Percentiles rank a stretch among this genome's conserved stretches.
These are phyloP conservation scores for Macrocentrus cingulum DNA, from an alignment of 1,140 invertebrate species.

Conservation along the genomic window DNA sequence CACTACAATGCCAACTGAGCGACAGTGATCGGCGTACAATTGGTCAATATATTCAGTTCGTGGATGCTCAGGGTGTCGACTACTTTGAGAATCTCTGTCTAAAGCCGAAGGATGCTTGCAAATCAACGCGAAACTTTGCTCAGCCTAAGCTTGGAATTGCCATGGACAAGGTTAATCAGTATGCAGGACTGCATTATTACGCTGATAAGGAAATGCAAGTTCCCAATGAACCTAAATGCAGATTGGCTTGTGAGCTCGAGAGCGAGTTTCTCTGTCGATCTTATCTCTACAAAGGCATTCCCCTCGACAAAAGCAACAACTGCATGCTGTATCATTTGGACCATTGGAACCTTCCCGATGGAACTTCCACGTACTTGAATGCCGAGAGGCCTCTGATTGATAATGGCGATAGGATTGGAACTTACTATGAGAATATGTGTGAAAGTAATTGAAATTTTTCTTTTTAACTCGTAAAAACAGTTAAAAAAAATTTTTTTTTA, in stretches of 20 bases:
- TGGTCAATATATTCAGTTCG: slow-evolving; percentile 79
- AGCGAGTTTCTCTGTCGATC: slow-evolving; percentile 91
- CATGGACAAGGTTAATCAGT: slow-evolving; percentile 87
- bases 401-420: slow-evolving; percentile 84
- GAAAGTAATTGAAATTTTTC: slow-evolving; percentile 62
- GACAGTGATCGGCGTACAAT: slow-evolving; percentile 85
- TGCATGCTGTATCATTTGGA: slow-evolving; percentile 91
- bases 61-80: slow-evolving; percentile 87
- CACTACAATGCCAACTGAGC: slow-evolving; percentile 85
- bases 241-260: slow-evolving; percentile 87
- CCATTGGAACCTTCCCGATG: slow-evolving; percentile 87
- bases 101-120: slow-evolving; percentile 72
- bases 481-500: slow-evolving; percentile 4
- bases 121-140: slow-evolving; percentile 74
- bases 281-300: slow-evolving; percentile 79
- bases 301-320: slow-evolving; percentile 77
- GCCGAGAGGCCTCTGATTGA: slow-evolving; percentile 87
- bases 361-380: slow-evolving; percentile 85
- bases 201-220: slow-evolving; percentile 87
- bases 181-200: slow-evolving; percentile 88
- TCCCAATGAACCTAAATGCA: slow-evolving; percentile 80
- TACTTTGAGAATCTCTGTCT: slow-evolving; percentile 96
- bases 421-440: slow-evolving; percentile 88
- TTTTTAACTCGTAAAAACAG: neutral
- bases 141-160: slow-evolving; percentile 83